Evolutionary conservation across 2,797 vertebrate genomes (phyloP).

Genomic region (Psittacula derbiana): DNA sequence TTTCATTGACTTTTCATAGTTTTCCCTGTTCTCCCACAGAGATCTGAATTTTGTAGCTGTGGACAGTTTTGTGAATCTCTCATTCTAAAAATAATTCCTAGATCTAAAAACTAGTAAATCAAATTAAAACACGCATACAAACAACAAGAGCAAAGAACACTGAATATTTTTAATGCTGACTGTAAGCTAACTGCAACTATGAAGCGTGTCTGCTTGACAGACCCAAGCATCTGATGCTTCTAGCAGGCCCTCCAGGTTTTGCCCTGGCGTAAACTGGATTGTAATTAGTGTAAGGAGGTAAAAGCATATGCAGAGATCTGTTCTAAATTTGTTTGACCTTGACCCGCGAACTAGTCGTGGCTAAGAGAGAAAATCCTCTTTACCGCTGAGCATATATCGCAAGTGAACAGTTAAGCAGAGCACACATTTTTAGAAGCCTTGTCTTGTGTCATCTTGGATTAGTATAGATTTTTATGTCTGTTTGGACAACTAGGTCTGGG

Average conservation of each 20-base stretch:
- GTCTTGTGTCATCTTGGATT: neutral
- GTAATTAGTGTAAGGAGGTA: neutral
- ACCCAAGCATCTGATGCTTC: neutral
- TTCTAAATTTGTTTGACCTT: neutral
- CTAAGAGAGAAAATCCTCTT: neutral
- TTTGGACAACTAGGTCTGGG: neutral
- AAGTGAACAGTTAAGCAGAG: neutral
- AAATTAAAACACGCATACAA: neutral
- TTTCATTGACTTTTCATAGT: neutral
- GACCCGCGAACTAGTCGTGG: neutral
- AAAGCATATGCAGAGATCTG: neutral
- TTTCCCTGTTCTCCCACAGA: neutral
- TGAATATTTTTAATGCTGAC: neutral
- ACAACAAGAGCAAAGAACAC: neutral
- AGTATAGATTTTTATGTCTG: neutral
- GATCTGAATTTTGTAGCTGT: neutral
- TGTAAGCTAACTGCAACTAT: neutral
- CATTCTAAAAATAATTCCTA: neutral
- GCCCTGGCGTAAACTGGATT: neutral
- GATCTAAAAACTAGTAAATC: neutral
- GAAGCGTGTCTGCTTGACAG: neutral
- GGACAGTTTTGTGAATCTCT: neutral
- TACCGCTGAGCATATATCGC: rapidly evolving
- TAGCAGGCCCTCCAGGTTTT: neutral
- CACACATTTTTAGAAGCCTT: neutral